Evolutionary conservation across 1,140 invertebrate species (phyloP).

Genomic region (Lepidurus packardi): DNA sequence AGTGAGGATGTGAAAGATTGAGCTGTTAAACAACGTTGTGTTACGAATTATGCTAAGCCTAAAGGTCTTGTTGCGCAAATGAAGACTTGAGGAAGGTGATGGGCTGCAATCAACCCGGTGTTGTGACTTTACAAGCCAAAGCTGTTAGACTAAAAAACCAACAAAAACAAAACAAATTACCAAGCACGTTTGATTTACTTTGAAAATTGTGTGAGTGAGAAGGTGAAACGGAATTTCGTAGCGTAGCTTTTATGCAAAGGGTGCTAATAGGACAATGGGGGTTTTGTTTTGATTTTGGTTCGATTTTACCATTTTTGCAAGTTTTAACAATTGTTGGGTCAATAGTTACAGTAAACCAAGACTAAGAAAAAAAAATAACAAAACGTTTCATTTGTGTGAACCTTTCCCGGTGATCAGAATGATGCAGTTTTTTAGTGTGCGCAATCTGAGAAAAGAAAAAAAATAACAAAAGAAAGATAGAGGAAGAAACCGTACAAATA

Average conservation of each 20-base stretch:
- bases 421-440: neutral
- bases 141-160: neutral
- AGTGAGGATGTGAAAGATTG: neutral
- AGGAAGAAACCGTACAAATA: neutral
- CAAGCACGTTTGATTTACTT: neutral
- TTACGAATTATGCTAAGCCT: conserved; percentile 22
- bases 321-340: neutral
- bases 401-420: conserved; percentile 7
- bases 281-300: neutral
- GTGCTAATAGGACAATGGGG: neutral
- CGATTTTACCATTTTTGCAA: no score
- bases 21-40: neutral
- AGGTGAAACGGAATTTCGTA: neutral
- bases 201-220: neutral
- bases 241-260: conserved; percentile 13
- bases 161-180: neutral
- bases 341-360: conserved; percentile 3
- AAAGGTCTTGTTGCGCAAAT: neutral
- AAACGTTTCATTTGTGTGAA: neutral
- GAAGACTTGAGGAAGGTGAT: neutral
- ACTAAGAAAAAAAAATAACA: neutral
- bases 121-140: conserved; percentile 22
- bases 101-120: conserved; percentile 20
- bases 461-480: neutral
- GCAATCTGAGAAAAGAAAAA: neutral